Conservation (phyloP, 2,797 vertebrate genomes). For the Holocentrus rufus region DNA sequence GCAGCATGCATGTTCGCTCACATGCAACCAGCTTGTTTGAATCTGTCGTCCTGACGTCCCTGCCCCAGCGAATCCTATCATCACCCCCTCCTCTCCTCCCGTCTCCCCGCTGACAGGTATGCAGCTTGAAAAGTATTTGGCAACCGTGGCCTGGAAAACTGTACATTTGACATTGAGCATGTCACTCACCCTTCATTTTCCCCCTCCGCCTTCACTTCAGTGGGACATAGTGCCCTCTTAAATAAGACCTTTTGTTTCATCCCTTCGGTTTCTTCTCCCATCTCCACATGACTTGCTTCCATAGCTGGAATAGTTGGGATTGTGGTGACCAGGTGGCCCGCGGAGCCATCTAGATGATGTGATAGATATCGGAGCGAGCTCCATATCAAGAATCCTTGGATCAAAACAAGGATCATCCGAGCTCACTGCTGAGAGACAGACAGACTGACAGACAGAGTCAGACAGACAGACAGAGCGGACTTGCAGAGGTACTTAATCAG, state of each 20-base stretch:
- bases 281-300: conserved; percentile 42
- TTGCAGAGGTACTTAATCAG: background rate
- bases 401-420: conserved; percentile 38
- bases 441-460: background rate
- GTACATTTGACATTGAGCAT: conserved; percentile 69
- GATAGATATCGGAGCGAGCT: conserved; percentile 43
- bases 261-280: conserved; percentile 44
- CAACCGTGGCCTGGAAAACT: conserved; percentile 69
- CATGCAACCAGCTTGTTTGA: conserved; percentile 54
- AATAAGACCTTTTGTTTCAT: conserved; percentile 54
- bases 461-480: too few relatives aligned
- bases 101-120: conserved; percentile 65
- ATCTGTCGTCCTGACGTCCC: conserved; percentile 48
- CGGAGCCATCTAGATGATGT: conserved; percentile 54
- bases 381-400: background rate
- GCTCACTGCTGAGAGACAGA: conserved; percentile 49
- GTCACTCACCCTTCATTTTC: conserved; percentile 52
- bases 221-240: conserved; percentile 38
- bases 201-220: conserved; percentile 26
- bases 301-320: conserved; percentile 75
- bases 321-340: conserved; percentile 69
- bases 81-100: conserved; percentile 27
- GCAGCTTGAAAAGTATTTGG: conserved; percentile 70
- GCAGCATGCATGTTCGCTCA: conserved; percentile 3
- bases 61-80: conserved; percentile 50